Conservation (phyloP, 2,797 vertebrate species). For the Enteromius anoplus region DNA sequence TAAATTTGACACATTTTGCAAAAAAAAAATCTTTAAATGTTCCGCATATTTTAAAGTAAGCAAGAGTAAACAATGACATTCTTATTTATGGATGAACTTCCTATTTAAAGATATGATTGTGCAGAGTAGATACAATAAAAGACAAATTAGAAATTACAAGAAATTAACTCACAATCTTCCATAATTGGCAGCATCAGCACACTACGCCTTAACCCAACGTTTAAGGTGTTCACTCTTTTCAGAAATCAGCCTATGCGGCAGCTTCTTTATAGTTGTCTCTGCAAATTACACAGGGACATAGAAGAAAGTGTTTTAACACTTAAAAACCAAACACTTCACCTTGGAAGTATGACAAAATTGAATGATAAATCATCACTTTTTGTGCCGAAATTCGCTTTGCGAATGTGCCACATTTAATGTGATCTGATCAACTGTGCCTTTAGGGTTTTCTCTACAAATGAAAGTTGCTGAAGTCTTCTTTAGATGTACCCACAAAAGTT, state of each 20-base stretch:
- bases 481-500: constrained; percentile 30
- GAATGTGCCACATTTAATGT: constrained; percentile 19
- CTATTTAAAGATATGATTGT: neutral
- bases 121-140: neutral
- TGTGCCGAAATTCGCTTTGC: constrained; percentile 19
- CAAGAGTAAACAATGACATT: neutral
- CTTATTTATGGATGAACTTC: neutral
- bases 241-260: constrained; percentile 3
- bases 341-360: constrained; percentile 15
- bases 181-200: neutral
- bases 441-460: constrained; percentile 27
- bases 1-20: neutral
- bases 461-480: constrained; percentile 26
- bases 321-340: neutral
- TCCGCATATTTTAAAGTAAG: neutral
- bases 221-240: neutral
- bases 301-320: neutral
- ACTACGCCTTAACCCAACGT: neutral
- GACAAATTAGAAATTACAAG: too few species aligned
- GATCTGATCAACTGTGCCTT: constrained; percentile 41
- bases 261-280: neutral
- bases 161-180: neutral
- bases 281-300: constrained; percentile 5
- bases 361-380: constrained; percentile 6
- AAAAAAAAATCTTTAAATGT: neutral